Evolutionary conservation across 2,888 invertebrate genomes (phyloP).

Genomic region (Tineola bisselliella): DNA sequence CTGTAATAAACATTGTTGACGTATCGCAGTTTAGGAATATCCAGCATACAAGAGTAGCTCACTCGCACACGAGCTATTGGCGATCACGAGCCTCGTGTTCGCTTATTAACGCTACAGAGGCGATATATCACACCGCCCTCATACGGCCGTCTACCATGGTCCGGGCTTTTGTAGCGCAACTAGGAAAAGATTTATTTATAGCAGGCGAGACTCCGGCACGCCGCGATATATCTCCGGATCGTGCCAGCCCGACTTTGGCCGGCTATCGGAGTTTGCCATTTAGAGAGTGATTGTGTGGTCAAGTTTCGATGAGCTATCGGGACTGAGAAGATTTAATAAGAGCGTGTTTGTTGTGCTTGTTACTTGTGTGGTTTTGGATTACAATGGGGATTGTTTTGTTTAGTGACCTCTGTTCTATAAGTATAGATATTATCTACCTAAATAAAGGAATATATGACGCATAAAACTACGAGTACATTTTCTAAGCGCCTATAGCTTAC

Average conservation of each 20-base stretch:
- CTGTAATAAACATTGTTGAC: not conserved
- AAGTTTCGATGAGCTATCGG: constrained; percentile 28
- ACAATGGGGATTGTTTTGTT: not conserved
- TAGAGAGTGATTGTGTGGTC: constrained; percentile 39
- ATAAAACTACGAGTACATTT: too few species aligned
- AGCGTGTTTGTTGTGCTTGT: constrained; percentile 6
- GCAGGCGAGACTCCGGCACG: constrained; percentile 24
- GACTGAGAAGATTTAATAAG: not conserved
- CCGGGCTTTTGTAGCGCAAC: constrained; percentile 34
- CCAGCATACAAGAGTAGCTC: constrained; percentile 14
- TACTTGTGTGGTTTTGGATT: not conserved
- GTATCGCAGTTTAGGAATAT: constrained; percentile 22
- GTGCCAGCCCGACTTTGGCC: constrained; percentile 35
- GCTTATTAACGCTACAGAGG: constrained; percentile 64
- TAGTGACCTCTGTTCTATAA: too few species aligned
- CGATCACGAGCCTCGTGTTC: constrained; percentile 62
- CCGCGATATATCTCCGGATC: constrained; percentile 50
- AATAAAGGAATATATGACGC: too few species aligned
- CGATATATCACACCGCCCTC: constrained; percentile 62
- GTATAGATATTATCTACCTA: not conserved
- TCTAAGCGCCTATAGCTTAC: too few species aligned
- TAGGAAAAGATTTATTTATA: constrained; percentile 63
- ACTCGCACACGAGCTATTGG: constrained; percentile 40
- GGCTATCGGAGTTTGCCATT: constrained; percentile 33
- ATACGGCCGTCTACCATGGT: constrained; percentile 32